A percentile compares a stretch with the other conserved stretches of the same genome.
phyloP scores from a whole-genome alignment of 1,140 invertebrate species.

The Bombus vancouverensis region DNA sequence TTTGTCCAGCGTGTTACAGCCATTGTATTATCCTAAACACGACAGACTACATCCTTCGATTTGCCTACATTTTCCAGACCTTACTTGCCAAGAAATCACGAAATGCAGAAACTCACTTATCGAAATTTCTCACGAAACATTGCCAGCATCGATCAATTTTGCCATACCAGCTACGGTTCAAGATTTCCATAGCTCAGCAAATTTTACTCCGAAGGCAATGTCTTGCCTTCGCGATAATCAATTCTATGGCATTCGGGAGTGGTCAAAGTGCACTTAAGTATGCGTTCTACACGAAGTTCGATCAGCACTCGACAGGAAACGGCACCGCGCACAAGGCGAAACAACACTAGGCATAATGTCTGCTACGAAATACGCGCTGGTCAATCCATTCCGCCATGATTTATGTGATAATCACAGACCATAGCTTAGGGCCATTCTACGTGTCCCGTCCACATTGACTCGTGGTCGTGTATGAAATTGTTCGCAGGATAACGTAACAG shows the following conservation, averaged over 20 bases:
- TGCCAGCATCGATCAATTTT: not conserved
- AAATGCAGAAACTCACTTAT: too few relatives aligned
- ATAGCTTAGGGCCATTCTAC: not conserved
- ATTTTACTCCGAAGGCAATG: not conserved
- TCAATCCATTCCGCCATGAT: slow-evolving; percentile 26
- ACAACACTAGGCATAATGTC: slow-evolving; percentile 43
- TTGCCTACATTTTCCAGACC: too few relatives aligned
- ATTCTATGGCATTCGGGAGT: not conserved
- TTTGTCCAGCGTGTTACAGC: too few relatives aligned
- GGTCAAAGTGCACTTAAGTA: not conserved
- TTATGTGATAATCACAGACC: slow-evolving; percentile 43
- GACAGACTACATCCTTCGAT: too few relatives aligned
- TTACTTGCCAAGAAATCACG: too few relatives aligned
- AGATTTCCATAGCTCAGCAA: not conserved
- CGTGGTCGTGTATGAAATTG: slow-evolving; percentile 40
- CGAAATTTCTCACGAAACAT: too few relatives aligned
- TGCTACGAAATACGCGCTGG: not conserved
- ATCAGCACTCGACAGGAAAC: not conserved
- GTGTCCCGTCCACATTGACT: not conserved
- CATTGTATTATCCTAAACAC: too few relatives aligned
- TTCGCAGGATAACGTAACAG: not conserved
- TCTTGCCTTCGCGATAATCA: not conserved
- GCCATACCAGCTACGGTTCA: not conserved
- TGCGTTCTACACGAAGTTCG: not conserved
- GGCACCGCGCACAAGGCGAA: not conserved